Conservation (phyloP, 35 echinoderm and acorn worm genomes). For the Ophioderma brevispina region DNA sequence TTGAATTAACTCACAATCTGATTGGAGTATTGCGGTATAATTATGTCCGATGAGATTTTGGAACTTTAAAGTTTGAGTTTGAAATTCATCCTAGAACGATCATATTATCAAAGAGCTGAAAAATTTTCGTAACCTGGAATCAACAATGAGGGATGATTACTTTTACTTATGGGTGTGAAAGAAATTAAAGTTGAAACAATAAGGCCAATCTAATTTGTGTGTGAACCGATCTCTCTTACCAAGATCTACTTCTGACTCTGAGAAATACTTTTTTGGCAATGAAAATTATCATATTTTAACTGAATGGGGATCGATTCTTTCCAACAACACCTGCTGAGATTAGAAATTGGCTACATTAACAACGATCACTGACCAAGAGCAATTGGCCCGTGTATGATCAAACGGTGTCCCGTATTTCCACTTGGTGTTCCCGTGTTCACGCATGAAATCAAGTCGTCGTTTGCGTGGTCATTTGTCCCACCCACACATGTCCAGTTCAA, state of each 20-base stretch:
- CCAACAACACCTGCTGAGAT: not conserved
- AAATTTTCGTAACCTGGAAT: no score
- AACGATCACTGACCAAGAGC: conserved; percentile 43
- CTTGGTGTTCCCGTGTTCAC: conserved; percentile 49
- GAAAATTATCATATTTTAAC: not conserved
- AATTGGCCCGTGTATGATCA: conserved; percentile 66
- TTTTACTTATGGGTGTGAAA: no score
- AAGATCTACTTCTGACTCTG: not conserved
- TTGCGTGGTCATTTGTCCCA: conserved; percentile 85
- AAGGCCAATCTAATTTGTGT: not conserved
- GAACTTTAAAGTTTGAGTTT: no score
- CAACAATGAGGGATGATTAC: no score
- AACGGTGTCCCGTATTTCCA: conserved; percentile 53
- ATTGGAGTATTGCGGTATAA: no score
- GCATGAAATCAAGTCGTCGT: conserved; percentile 91
- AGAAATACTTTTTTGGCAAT: not conserved
- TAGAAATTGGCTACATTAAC: no score
- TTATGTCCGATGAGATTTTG: no score
- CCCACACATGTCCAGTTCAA: conserved; percentile 73
- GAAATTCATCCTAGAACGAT: no score
- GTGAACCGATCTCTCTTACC: not conserved
- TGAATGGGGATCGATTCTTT: not conserved
- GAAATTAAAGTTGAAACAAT: not conserved
- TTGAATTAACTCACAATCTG: no score
- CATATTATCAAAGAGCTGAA: no score